Conservation (phyloP, 2,888 invertebrate species). For the Erannis defoliaria region DNA sequence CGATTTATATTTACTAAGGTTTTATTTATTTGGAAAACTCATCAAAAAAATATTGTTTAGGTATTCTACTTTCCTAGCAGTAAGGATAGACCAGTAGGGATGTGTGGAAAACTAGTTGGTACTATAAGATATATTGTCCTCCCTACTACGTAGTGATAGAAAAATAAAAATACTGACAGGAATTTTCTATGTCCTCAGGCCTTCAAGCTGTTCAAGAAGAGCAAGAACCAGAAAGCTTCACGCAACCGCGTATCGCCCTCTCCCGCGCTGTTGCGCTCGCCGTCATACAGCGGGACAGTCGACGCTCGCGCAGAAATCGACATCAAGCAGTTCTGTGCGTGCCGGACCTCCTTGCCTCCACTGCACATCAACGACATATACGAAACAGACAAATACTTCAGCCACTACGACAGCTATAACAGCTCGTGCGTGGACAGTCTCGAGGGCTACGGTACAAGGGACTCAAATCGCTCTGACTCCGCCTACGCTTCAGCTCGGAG, state of each 20-base stretch:
- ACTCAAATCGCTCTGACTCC: conserved; percentile 73
- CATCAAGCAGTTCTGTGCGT: conserved; percentile 74
- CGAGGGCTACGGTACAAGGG: conserved; percentile 64
- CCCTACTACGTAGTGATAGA: too few species aligned
- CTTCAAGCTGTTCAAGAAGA: conserved; percentile 80
- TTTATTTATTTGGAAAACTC: too few species aligned
- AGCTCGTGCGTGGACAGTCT: conserved; percentile 71
- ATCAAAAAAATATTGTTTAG: too few species aligned
- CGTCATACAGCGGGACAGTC: conserved; percentile 77
- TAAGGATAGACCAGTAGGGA: too few species aligned
- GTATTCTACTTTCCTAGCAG: too few species aligned
- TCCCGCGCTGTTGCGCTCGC: conserved; percentile 70
- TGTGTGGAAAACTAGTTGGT: too few species aligned
- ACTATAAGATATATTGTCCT: too few species aligned
- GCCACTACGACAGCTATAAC: conserved; percentile 71
- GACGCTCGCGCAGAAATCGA: conserved; percentile 79
- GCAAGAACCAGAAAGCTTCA: conserved; percentile 66
- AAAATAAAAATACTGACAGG: not conserved
- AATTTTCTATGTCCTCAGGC: conserved; percentile 66
- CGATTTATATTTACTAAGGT: too few species aligned
- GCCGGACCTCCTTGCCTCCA: conserved; percentile 70
- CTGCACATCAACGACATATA: conserved; percentile 61
- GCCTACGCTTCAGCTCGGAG: conserved; percentile 79
- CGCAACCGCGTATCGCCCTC: conserved; percentile 79
- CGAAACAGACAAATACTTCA: conserved; percentile 69